Conservation (phyloP, 2,888 invertebrate genomes). For the Epistrophella euchroma region DNA sequence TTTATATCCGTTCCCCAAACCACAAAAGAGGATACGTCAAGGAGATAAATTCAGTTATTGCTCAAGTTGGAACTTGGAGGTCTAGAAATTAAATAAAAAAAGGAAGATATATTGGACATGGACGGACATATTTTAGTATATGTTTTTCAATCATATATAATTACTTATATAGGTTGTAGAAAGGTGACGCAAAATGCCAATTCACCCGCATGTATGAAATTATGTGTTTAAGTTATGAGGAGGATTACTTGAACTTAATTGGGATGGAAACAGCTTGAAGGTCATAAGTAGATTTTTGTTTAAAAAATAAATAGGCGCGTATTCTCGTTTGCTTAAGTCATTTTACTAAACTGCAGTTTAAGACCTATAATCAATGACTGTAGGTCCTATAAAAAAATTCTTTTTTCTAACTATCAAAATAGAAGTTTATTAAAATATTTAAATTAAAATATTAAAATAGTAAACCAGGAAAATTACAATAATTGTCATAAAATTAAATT, state of each 20-base stretch:
- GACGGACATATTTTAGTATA: background rate
- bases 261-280: too few relatives aligned
- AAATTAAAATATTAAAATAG: too few relatives aligned
- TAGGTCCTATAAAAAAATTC: too few relatives aligned
- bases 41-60: slow-evolving; percentile 40
- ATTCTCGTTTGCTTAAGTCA: too few relatives aligned
- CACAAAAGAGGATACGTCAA: slow-evolving; percentile 38
- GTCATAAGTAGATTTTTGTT: too few relatives aligned
- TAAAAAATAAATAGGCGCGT: too few relatives aligned
- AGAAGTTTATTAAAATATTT: too few relatives aligned
- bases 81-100: background rate
- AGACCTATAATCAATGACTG: too few relatives aligned
- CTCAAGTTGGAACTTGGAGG: slow-evolving; percentile 5
- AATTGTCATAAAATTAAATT: too few relatives aligned
- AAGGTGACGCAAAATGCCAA: background rate
- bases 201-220: background rate
- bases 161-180: background rate
- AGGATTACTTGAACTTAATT: background rate
- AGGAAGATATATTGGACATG: background rate
- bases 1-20: slow-evolving; percentile 26
- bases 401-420: too few relatives aligned
- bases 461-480: too few relatives aligned
- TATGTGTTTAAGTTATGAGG: background rate
- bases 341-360: too few relatives aligned
- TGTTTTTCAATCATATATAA: background rate